A percentile compares a stretch with the other conserved stretches of the same genome.
Conservation (phyloP, 2,797 vertebrate genomes). For the Decapterus maruadsi region DNA sequence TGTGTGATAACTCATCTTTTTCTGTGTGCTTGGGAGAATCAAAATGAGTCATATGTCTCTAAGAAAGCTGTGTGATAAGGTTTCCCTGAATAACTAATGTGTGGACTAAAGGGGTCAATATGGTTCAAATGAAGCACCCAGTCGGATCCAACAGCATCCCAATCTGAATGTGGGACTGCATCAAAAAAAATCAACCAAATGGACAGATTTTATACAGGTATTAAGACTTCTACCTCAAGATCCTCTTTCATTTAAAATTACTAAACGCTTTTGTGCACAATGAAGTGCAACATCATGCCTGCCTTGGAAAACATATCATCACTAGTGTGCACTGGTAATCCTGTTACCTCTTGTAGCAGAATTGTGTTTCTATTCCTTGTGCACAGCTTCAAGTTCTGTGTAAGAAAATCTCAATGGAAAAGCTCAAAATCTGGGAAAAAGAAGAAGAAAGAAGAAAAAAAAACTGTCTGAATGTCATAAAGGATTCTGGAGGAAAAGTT, state of each 20-base stretch:
- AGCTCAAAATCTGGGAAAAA: background rate
- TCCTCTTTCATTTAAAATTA: background rate
- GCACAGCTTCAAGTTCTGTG: background rate
- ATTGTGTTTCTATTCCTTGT: background rate
- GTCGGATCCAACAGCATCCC: conserved; percentile 5
- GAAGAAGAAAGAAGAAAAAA: no score
- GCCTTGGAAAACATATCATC: background rate
- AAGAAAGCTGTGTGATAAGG: conserved; percentile 10
- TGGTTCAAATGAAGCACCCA: background rate
- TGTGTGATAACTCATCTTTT: conserved; percentile 32
- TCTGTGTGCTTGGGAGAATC: conserved; percentile 28
- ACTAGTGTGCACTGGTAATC: background rate
- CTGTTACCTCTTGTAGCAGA: background rate
- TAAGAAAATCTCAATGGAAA: background rate
- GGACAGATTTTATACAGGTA: background rate
- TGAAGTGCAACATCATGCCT: background rate
- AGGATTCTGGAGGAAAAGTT: background rate
- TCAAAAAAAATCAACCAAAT: background rate
- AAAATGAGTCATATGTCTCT: conserved; percentile 26
- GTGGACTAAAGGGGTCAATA: background rate
- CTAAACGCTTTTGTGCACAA: background rate
- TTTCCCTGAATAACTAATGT: conserved; percentile 17
- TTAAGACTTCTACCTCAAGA: background rate
- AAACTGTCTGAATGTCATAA: background rate
- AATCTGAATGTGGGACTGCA: background rate